phyloP scores from a whole-genome alignment of 2,113 vertebrate genomes.

The Rhynchomys soricoides region DNA sequence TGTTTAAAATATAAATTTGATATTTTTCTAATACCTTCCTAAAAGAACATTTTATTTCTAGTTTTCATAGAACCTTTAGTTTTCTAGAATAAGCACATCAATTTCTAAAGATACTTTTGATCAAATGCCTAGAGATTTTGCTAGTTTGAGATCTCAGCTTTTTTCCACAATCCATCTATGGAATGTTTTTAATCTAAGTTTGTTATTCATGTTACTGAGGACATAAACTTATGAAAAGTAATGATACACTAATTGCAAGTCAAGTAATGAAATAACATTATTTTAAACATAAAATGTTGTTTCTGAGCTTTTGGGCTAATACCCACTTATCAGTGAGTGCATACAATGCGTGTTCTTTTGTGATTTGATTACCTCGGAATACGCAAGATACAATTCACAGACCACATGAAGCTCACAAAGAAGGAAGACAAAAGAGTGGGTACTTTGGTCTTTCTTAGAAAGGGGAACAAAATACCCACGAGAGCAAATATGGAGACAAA shows the following conservation, averaged over 20 bases:
- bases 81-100: background rate
- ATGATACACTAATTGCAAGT: conserved; percentile 4
- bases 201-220: background rate
- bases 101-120: conserved; percentile 19
- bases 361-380: too few species aligned
- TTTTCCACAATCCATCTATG: background rate
- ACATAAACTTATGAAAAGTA: background rate
- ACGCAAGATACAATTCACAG: too few species aligned
- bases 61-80: conserved; percentile 7
- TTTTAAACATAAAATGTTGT: too few species aligned
- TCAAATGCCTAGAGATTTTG: conserved; percentile 27
- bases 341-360: too few species aligned
- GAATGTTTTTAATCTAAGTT: conserved; percentile 26
- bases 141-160: background rate
- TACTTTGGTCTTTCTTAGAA: too few species aligned
- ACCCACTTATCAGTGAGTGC: too few species aligned
- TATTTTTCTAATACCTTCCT: background rate
- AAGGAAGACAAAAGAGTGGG: too few species aligned
- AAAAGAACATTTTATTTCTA: conserved; percentile 25
- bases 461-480: too few species aligned
- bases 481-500: too few species aligned
- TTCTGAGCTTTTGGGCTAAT: too few species aligned
- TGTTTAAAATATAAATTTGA: background rate
- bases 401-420: too few species aligned
- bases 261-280: conserved; percentile 19